These are phyloP conservation scores for Sebastiscus tertius DNA, from an alignment of 2,797 vertebrate genomes.

Conservation along the genomic window DNA sequence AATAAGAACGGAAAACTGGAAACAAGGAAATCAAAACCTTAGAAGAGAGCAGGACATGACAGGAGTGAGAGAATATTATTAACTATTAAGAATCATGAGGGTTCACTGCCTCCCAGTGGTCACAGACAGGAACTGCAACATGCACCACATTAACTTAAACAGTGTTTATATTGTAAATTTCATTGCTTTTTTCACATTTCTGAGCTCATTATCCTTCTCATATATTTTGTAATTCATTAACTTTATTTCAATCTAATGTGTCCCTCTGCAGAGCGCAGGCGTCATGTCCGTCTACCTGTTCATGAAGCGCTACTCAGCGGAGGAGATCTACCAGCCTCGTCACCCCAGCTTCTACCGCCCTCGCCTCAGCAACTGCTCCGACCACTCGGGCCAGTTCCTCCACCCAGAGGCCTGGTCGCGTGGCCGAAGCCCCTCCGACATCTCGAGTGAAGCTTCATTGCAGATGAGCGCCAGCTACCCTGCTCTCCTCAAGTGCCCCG, in stretches of 20 bases:
- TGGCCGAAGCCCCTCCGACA: constrained; percentile 90
- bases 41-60: background rate
- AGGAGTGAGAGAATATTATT: background rate
- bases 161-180: background rate
- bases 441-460: constrained; percentile 90
- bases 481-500: constrained; percentile 89
- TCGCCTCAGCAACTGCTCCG: constrained; percentile 91
- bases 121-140: background rate
- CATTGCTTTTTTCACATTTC: background rate
- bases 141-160: background rate
- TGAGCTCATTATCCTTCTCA: background rate
- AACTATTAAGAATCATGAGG: background rate
- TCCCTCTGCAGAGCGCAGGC: constrained; percentile 84
- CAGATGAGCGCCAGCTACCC: constrained; percentile 91
- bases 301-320: constrained; percentile 88
- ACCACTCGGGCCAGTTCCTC: constrained; percentile 91
- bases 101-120: constrained; percentile 26
- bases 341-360: constrained; percentile 87
- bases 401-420: constrained; percentile 89
- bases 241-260: background rate
- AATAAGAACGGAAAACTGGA: background rate
- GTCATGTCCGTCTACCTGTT: constrained; percentile 94
- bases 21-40: background rate
- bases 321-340: constrained; percentile 88
- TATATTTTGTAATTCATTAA: background rate